phyloP scores from a whole-genome alignment of 2,797 vertebrate genomes.

The Sebastes diploproa region DNA sequence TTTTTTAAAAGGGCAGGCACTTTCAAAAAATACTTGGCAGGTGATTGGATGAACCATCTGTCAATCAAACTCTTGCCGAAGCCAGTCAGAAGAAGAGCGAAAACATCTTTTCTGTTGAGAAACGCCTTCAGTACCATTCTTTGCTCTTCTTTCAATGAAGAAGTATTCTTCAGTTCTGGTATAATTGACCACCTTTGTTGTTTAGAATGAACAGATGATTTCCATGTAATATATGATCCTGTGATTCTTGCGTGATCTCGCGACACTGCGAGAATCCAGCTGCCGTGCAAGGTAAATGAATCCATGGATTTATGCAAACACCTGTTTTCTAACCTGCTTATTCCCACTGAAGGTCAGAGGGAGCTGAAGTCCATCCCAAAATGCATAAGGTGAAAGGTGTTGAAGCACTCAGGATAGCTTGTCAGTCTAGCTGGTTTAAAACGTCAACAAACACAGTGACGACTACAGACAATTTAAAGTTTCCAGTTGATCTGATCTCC shows the following conservation, averaged over 20 bases:
- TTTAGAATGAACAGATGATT: background rate
- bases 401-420: background rate
- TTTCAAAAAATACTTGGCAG: no score
- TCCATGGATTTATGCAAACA: background rate
- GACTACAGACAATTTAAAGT: background rate
- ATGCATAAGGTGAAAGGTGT: background rate
- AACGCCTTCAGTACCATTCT: background rate
- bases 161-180: background rate
- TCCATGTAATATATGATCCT: background rate
- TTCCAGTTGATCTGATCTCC: background rate
- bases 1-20: no score
- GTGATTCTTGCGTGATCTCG: no score
- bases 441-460: background rate
- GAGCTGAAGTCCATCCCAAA: background rate
- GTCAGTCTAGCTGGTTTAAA: background rate
- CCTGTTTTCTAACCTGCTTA: background rate
- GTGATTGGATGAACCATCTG: background rate
- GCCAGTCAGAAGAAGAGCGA: background rate
- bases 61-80: background rate
- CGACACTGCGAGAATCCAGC: background rate
- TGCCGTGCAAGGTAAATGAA: background rate
- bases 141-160: background rate
- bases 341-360: slow-evolving; percentile 6
- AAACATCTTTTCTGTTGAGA: fast-evolving
- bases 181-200: fast-evolving